A percentile compares a stretch with the other conserved stretches of the same genome.
Conservation (phyloP, 1,140 invertebrate genomes). For the Drosophila saltans region DNA sequence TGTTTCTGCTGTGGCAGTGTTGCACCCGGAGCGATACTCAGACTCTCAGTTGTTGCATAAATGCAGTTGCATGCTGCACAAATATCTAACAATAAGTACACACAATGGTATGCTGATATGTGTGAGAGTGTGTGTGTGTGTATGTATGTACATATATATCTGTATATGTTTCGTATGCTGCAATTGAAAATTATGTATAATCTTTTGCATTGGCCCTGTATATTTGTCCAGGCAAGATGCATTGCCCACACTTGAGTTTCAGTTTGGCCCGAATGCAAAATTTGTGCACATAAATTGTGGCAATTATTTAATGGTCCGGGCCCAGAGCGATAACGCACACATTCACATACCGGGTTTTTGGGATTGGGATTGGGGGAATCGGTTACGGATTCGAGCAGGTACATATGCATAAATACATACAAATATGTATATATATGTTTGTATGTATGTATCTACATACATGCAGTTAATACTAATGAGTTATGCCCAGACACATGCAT, state of each 20-base stretch:
- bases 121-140: neutral
- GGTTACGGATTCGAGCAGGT: constrained; percentile 7
- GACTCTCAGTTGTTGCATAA: constrained; percentile 64
- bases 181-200: constrained; percentile 77
- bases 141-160: constrained; percentile 5
- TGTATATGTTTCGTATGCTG: constrained; percentile 47
- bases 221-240: constrained; percentile 68
- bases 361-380: neutral
- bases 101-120: neutral
- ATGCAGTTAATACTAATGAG: constrained; percentile 78
- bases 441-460: constrained; percentile 20
- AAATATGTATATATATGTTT: constrained; percentile 1
- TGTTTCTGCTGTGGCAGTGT: constrained; percentile 36
- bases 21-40: constrained; percentile 51
- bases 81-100: constrained; percentile 31
- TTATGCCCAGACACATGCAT: constrained; percentile 65
- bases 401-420: constrained; percentile 22
- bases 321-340: constrained; percentile 59
- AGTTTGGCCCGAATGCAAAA: constrained; percentile 53
- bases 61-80: constrained; percentile 71
- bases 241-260: constrained; percentile 58
- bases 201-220: constrained; percentile 62
- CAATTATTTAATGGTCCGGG: constrained; percentile 75
- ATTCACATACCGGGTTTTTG: constrained; percentile 21
- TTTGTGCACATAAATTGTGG: constrained; percentile 76